These are phyloP conservation scores for Rhinophrynus dorsalis DNA, from an alignment of 2,797 vertebrate species.

Conservation along the genomic window DNA sequence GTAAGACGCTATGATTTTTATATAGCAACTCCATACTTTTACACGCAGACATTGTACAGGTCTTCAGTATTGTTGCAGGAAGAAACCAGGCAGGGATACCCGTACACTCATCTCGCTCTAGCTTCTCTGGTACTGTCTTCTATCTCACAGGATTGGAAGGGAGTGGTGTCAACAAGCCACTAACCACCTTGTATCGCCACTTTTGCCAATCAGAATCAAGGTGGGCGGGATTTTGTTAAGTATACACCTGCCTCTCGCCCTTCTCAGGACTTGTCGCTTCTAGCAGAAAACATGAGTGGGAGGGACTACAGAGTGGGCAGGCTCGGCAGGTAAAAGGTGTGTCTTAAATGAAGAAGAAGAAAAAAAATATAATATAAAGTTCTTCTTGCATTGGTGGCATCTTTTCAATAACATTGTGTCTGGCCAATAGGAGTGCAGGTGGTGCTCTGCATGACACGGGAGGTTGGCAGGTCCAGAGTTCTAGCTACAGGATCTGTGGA, in stretches of 20 bases:
- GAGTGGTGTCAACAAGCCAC: too few relatives aligned
- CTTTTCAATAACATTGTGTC: background rate
- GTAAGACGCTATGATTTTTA: too few relatives aligned
- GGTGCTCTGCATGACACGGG: background rate
- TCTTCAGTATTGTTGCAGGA: too few relatives aligned
- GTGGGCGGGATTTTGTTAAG: background rate
- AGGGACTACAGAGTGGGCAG: background rate
- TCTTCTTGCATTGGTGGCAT: background rate
- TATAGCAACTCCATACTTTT: too few relatives aligned
- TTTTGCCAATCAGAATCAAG: background rate
- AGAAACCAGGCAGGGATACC: too few relatives aligned
- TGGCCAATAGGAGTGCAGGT: background rate
- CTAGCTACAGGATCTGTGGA: background rate
- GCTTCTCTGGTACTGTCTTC: too few relatives aligned
- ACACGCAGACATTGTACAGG: too few relatives aligned
- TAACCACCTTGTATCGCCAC: too few relatives aligned
- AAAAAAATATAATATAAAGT: background rate
- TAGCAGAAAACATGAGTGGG: background rate
- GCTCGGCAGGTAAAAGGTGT: background rate
- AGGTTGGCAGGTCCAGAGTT: conserved; percentile 25
- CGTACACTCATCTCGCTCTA: too few relatives aligned
- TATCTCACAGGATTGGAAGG: too few relatives aligned
- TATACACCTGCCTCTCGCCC: background rate
- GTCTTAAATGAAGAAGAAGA: too few relatives aligned
- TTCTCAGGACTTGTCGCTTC: background rate